Percentiles rank a stretch among this genome's conserved stretches.
These are phyloP conservation scores for Psettodes erumei DNA, from an alignment of 2,113 vertebrate species.

Conservation along the genomic window DNA sequence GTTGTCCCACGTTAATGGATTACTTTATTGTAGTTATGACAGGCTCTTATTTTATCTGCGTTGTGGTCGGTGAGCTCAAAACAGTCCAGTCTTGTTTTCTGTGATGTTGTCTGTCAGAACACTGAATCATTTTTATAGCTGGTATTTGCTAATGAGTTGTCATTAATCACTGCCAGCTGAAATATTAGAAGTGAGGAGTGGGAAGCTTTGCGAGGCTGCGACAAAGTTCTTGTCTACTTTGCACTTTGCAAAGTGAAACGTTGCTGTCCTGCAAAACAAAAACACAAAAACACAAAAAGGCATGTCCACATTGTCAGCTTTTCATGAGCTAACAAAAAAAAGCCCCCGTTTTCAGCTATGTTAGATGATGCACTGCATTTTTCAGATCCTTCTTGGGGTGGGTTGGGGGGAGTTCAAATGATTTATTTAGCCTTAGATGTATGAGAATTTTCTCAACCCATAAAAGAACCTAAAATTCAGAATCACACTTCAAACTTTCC, in stretches of 20 bases:
- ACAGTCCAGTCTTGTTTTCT: constrained; percentile 18
- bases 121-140: constrained; percentile 24
- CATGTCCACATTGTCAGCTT: neutral
- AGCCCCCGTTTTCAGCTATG: neutral
- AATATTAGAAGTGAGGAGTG: neutral
- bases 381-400: neutral
- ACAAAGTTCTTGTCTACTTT: neutral
- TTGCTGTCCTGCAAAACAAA: neutral
- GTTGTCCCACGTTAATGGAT: neutral
- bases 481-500: neutral
- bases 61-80: constrained; percentile 11
- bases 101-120: constrained; percentile 3
- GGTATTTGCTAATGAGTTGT: constrained; percentile 24
- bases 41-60: neutral
- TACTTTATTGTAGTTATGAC: neutral
- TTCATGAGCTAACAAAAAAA: neutral
- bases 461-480: neutral
- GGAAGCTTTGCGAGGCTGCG: neutral
- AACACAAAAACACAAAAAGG: too few species aligned
- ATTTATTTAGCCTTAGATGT: neutral
- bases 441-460: neutral
- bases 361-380: neutral
- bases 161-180: constrained; percentile 5
- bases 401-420: neutral
- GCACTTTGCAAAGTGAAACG: neutral